Conservation (phyloP, 2,113 vertebrate genomes). For the Isichthys henryi region DNA sequence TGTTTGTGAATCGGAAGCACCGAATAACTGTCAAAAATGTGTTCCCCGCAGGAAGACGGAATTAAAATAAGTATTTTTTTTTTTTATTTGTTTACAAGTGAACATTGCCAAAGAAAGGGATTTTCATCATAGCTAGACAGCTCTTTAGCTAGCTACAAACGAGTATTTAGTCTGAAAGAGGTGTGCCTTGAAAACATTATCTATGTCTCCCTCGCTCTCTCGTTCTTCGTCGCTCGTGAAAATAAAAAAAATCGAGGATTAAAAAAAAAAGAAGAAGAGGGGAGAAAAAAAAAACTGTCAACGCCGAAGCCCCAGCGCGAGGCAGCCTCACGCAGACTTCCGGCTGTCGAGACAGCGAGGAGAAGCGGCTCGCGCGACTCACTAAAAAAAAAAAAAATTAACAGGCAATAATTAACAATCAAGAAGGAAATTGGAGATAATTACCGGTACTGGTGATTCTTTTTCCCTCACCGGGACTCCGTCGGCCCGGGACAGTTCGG, state of each 20-base stretch:
- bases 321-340: constrained; percentile 60
- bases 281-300: constrained; percentile 39
- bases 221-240: constrained; percentile 33
- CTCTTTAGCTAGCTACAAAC: constrained; percentile 25
- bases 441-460: constrained; percentile 50
- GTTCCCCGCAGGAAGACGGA: neutral
- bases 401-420: constrained; percentile 39
- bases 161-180: constrained; percentile 5
- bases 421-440: constrained; percentile 37
- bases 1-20: neutral
- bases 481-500: constrained; percentile 25
- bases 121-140: constrained; percentile 22
- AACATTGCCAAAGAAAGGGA: constrained; percentile 29
- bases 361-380: constrained; percentile 46
- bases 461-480: constrained; percentile 39
- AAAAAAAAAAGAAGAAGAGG: constrained; percentile 31
- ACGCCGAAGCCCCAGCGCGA: constrained; percentile 43
- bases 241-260: constrained; percentile 27
- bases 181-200: constrained; percentile 13
- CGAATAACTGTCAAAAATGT: neutral
- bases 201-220: constrained; percentile 16
- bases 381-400: constrained; percentile 47
- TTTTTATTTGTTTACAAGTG: constrained; percentile 30
- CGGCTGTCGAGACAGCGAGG: constrained; percentile 53
- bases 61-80: neutral